Evolutionary conservation across 2,888 invertebrate species (phyloP), one percentile per base, ranked within the genome.

Genomic region (Argyra leucocephala): DNA sequence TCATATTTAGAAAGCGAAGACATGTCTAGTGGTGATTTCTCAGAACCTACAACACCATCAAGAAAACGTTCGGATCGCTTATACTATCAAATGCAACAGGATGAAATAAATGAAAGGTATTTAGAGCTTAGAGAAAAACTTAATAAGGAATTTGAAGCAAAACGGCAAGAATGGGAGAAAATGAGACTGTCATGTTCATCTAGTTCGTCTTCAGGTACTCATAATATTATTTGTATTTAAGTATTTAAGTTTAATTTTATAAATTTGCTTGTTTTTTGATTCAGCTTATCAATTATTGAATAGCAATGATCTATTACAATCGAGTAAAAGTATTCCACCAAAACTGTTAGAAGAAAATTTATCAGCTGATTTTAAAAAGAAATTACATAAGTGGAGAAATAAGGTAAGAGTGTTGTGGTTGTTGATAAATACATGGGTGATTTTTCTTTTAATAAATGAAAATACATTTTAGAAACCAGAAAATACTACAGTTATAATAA

Each of bases 381-480:
- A 93, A 76, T 80, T 94, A 31, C 87, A 88, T 69, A 93, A 93
- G 76, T 94, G 93, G 94, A 89, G 93, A 73, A 85, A 86, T 64
- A 86, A 61, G 12, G 60, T 60, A 23, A 23, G 6, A 10, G 26
- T 48, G 4, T 48, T 48, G 31, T 31, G 10, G 6, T 10, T 31
- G 10, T 31, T 31, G 31, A 5, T 7, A 31, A 31, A n/a, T n/a
- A n/a, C 10, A 5, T 31, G 31, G 6, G 10, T 31, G 10, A 31
- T 31, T 7, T 31, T 10, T 31, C 18, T n/a, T 57, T 59, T n/a
- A n/a, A n/a, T n/a, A n/a, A n/a, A n/a, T n/a, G n/a, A n/a, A n/a
- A n/a, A n/a, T n/a, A n/a, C n/a, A 57, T 24, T 65, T 22, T 61
- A 69, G 69, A 69, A 70, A 65, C 69, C 73, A 21, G 74, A 76